Evolutionary conservation across 2,888 invertebrate species (phyloP), one percentile per base, ranked within the genome.

Genomic region (Megamerina dolium): DNA sequence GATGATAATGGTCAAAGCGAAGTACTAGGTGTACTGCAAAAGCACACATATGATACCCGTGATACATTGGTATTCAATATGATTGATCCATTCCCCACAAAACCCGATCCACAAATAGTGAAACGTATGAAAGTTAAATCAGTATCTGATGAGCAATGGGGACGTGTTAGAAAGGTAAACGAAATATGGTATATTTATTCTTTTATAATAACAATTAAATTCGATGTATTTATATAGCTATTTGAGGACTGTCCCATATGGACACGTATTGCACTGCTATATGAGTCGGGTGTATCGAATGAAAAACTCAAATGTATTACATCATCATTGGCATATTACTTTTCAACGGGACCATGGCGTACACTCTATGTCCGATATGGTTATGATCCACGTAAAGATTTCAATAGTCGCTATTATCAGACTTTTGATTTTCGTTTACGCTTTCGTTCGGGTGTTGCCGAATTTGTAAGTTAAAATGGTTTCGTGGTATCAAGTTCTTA

Each of bases 281-380:
- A 77, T 58, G 75, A 77, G 34, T 81, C 84, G 0, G 79, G 81
- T 39, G 72, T 83, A 31, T 73, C 77, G 1, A 60, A 68, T 2
- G 78, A 79, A 12, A 79, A 81, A 40, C 59, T 91, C 0, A 92
- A 87, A 69, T 76, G 80, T 43, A 76, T 94, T 12, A 74, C 95
- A 45, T 93, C 96, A 0, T 80, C 84, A 19, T 72, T 90, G 4
- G 89, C 91, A 0, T 87, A 89, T 66, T 90, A 91, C 64, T 89
- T 87, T 68, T 76, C 79, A 41, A 85, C 82, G 49, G 97, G 99
- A 0, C 97, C 95, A 0, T 99, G 95, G 93, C 77, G 93, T 51
- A 80, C 84, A 40, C 78, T 89, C 64, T 99, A 96, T 89, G 83
- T 91, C 2, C 81, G 77, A 56, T 84, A 85, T 60, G 95, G 95